These are phyloP conservation scores for Penaeus indicus DNA, from an alignment of 1,140 invertebrate genomes.

Conservation along the genomic window DNA sequence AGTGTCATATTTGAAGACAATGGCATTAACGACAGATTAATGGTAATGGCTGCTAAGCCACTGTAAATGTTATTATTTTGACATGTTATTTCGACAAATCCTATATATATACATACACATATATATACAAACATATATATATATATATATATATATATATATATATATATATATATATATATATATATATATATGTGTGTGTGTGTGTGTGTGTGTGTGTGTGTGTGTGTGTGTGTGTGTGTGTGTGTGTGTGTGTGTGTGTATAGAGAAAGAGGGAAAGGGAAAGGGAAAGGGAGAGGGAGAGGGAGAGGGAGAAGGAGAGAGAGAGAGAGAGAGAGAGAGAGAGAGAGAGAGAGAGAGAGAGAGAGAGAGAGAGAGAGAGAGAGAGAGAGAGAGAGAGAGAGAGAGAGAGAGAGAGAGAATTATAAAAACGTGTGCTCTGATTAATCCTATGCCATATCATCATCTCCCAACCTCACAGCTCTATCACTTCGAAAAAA, in stretches of 20 bases:
- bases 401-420: conserved; percentile 12
- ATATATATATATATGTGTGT: not conserved
- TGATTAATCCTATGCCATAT: not conserved
- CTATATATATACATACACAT: not conserved
- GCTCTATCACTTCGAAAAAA: not conserved
- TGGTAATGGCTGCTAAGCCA: too few relatives aligned
- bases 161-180: conserved; percentile 6
- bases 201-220: not conserved
- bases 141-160: not conserved
- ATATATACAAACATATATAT: not conserved
- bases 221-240: not conserved
- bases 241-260: not conserved
- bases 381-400: conserved; percentile 22
- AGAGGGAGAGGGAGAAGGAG: conserved; percentile 39
- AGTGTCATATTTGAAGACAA: too few relatives aligned
- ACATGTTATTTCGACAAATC: not conserved
- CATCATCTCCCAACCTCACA: not conserved
- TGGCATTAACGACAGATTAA: too few relatives aligned
- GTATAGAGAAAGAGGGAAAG: too few relatives aligned
- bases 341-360: conserved; percentile 35
- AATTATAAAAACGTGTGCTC: too few relatives aligned
- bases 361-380: conserved; percentile 29
- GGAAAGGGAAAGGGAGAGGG: not conserved
- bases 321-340: conserved; percentile 37
- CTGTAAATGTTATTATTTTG: too few relatives aligned